Evolutionary conservation across 2,888 invertebrate genomes (phyloP).

Genomic region (Ferdinandea cuprea): DNA sequence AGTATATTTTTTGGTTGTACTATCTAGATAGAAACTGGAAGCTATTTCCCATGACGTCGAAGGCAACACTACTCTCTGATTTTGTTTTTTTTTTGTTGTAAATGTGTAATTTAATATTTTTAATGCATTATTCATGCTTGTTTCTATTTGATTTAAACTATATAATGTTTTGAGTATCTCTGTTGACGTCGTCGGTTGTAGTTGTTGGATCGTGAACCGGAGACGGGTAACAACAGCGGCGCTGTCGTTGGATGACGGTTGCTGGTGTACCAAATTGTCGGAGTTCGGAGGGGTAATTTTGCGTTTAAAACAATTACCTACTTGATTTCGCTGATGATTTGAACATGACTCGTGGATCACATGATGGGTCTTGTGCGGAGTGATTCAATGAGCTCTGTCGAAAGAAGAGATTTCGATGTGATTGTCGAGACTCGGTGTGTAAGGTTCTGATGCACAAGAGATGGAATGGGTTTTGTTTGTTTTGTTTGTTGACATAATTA

Average conservation of each 20-base stretch:
- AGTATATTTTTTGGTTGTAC: neutral
- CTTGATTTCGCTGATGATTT: constrained; percentile 51
- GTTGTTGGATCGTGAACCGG: neutral
- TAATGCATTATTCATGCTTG: constrained; percentile 52
- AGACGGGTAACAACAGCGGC: neutral
- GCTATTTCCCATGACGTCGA: constrained; percentile 55
- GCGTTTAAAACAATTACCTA: constrained; percentile 50
- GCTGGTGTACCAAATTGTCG: constrained; percentile 19
- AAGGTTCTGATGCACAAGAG: neutral
- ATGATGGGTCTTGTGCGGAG: constrained; percentile 22
- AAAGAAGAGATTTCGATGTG: neutral
- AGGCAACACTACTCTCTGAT: constrained; percentile 36
- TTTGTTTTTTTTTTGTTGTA: too few relatives aligned
- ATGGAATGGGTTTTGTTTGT: neutral
- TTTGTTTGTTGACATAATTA: neutral
- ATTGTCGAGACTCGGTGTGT: neutral
- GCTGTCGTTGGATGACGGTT: neutral
- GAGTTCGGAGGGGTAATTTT: constrained; percentile 46
- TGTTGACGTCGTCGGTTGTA: neutral
- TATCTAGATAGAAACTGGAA: constrained; percentile 28
- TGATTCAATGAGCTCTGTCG: constrained; percentile 37
- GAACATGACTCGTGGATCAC: constrained; percentile 36
- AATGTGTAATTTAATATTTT: constrained; percentile 34
- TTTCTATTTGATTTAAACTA: constrained; percentile 26
- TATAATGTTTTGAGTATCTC: neutral